These are phyloP conservation scores for Siphlonurus alternatus DNA, from an alignment of 2,888 invertebrate genomes.

Conservation along the genomic window DNA sequence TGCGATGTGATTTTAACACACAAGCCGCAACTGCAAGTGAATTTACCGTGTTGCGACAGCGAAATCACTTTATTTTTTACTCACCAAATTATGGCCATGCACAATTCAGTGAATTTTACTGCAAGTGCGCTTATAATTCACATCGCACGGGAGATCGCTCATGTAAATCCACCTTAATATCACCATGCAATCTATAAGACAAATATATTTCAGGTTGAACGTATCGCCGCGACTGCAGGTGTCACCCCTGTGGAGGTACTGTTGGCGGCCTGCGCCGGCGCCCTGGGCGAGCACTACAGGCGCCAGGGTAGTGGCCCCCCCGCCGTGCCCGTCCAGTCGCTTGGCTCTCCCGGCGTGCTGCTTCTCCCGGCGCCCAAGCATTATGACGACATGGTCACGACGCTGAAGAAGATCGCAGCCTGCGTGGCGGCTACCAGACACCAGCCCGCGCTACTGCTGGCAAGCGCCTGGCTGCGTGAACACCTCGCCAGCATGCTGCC, in stretches of 20 bases:
- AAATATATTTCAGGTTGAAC: conserved; percentile 16
- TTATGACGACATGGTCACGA: conserved; percentile 25
- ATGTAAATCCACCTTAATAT: too few relatives aligned
- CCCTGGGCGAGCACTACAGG: conserved; percentile 42
- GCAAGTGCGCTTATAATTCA: too few relatives aligned
- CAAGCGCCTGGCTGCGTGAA: conserved; percentile 31
- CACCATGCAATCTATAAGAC: too few relatives aligned
- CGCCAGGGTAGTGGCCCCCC: conserved; percentile 21
- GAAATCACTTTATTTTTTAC: too few relatives aligned
- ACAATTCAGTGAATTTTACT: too few relatives aligned
- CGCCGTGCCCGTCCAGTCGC: conserved; percentile 36
- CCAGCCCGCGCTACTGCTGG: conserved; percentile 35
- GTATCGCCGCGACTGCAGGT: conserved; percentile 38
- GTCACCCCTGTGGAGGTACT: conserved; percentile 46
- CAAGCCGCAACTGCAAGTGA: too few relatives aligned
- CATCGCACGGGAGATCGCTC: too few relatives aligned
- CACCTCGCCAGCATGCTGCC: conserved; percentile 30
- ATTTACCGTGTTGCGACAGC: too few relatives aligned
- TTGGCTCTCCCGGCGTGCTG: conserved; percentile 33
- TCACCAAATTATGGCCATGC: too few relatives aligned
- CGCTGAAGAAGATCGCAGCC: conserved; percentile 43
- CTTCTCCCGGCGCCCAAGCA: conserved; percentile 34
- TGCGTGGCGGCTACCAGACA: conserved; percentile 21
- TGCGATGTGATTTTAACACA: too few relatives aligned
- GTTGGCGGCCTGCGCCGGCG: conserved; percentile 42